Conservation (phyloP, 1,140 invertebrate genomes). For the Lasioglossum albipes region DNA sequence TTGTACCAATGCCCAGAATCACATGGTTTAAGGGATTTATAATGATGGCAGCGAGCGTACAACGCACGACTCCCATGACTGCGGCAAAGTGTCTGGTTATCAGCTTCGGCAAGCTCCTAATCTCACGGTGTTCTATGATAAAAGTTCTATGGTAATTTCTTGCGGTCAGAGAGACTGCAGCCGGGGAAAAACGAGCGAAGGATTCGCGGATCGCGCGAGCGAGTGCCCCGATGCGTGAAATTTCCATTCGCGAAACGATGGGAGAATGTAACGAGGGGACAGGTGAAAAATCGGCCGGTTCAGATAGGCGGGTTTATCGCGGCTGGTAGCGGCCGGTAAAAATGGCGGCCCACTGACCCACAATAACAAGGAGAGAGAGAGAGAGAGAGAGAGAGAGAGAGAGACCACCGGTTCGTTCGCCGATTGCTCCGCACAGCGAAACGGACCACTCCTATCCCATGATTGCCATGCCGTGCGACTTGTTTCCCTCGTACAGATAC, state of each 20-base stretch:
- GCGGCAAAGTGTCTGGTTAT: slow-evolving; percentile 5
- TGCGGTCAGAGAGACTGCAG: no score
- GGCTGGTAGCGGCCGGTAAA: slow-evolving; percentile 14
- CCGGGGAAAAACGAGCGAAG: not conserved
- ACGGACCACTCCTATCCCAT: slow-evolving; percentile 14
- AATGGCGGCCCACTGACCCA: slow-evolving; percentile 59
- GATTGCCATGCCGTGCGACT: no score
- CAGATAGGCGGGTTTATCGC: slow-evolving; percentile 13
- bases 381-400: no score
- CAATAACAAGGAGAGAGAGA: slow-evolving; percentile 44
- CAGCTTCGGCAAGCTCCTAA: not conserved
- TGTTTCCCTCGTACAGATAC: not conserved
- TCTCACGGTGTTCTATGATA: not conserved
- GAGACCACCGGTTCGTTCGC: no score
- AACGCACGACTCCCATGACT: no score
- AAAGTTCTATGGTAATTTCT: no score
- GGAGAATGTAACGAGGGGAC: slow-evolving; percentile 17
- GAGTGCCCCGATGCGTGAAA: slow-evolving; percentile 35
- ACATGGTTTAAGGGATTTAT: no score
- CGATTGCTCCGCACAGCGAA: not conserved
- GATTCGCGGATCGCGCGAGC: no score
- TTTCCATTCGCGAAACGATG: not conserved
- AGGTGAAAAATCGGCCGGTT: not conserved
- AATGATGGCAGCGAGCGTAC: no score
- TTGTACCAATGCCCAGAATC: no score